These are phyloP conservation scores for Pachymerium ferrugineum DNA, from an alignment of 2,888 invertebrate species.

Conservation along the genomic window DNA sequence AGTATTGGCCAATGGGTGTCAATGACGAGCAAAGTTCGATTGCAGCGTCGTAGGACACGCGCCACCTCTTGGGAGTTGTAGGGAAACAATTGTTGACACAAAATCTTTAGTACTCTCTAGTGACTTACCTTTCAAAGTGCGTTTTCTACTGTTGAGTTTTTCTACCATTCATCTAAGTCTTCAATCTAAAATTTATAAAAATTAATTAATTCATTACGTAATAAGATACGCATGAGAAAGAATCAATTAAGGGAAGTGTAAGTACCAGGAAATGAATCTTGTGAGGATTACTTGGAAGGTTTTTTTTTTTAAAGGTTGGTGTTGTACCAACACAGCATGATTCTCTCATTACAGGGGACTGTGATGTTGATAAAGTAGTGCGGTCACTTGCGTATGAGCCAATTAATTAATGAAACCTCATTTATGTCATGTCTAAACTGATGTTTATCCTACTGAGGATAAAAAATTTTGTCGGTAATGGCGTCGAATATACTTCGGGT, in stretches of 20 bases:
- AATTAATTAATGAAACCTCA: constrained; percentile 25
- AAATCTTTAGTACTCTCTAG: neutral
- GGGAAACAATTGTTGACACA: neutral
- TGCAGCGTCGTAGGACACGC: neutral
- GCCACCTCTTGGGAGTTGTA: neutral
- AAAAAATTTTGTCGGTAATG: neutral
- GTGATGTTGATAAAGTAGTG: constrained; percentile 18
- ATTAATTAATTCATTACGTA: too few species aligned
- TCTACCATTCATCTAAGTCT: neutral
- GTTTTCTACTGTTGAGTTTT: neutral
- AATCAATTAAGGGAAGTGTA: too few species aligned
- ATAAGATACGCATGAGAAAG: too few species aligned
- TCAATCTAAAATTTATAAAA: too few species aligned
- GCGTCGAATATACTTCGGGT: too few species aligned
- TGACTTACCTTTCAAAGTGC: too few species aligned
- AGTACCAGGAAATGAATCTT: neutral
- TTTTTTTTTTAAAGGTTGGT: neutral
- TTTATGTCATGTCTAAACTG: constrained; percentile 13
- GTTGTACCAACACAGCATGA: neutral
- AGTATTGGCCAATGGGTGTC: neutral
- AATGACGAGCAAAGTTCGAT: neutral
- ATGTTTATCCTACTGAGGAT: neutral
- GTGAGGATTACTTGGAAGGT: neutral
- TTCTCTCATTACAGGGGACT: neutral
- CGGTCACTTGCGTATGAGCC: constrained; percentile 4